Evolutionary conservation across 2,113 vertebrate genomes (phyloP).

Genomic region (Cynocephalus volans): DNA sequence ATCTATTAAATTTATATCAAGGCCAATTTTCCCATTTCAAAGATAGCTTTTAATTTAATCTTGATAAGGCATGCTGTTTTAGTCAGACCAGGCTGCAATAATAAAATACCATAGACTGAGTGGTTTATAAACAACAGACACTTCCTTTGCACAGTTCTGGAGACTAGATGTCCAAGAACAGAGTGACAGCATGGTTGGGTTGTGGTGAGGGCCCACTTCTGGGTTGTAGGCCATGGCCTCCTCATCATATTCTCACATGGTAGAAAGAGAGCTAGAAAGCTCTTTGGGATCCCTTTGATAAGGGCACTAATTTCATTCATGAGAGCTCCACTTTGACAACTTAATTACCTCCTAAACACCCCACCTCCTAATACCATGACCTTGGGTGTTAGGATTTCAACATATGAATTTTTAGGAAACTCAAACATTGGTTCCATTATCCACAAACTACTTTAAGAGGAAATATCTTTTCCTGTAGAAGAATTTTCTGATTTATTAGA

Average conservation of each 20-base stretch:
- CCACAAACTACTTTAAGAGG: background rate
- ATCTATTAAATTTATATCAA: background rate
- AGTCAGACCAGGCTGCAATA: background rate
- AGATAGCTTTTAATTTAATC: constrained; percentile 55
- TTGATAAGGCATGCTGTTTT: background rate
- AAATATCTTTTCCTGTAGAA: background rate
- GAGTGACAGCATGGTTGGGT: background rate
- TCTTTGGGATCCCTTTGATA: background rate
- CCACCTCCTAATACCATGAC: background rate
- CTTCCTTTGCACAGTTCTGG: background rate
- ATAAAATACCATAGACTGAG: background rate
- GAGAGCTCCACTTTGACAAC: background rate
- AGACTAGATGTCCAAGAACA: background rate
- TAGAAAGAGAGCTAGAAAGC: background rate
- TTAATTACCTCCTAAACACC: background rate
- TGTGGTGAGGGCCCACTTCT: background rate
- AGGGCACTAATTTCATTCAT: background rate
- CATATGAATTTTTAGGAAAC: background rate
- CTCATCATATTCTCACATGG: background rate
- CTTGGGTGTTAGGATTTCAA: background rate
- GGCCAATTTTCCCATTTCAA: constrained; percentile 56
- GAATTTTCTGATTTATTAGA: background rate
- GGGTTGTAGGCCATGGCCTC: background rate
- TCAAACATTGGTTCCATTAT: background rate
- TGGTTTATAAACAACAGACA: background rate